Conservation (phyloP, 2,113 vertebrate genomes). For the Onychorhynchus coronatus region DNA sequence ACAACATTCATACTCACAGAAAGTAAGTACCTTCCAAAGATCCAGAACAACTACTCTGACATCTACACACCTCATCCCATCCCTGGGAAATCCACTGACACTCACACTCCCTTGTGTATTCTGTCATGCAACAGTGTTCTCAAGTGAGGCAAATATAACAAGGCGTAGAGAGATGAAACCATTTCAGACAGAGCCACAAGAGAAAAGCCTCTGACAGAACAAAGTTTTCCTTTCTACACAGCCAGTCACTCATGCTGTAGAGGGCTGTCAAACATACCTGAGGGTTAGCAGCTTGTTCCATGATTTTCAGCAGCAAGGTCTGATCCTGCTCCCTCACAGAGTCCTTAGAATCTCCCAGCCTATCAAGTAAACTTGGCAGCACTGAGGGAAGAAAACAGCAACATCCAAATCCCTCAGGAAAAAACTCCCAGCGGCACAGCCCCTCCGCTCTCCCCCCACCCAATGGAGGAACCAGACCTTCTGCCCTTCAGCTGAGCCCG, state of each 20-base stretch:
- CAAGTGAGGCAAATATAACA: neutral
- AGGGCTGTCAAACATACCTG: conserved; percentile 73
- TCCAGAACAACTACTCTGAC: neutral
- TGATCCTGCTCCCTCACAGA: conserved; percentile 96
- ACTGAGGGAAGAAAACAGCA: conserved; percentile 71
- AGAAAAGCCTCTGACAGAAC: neutral
- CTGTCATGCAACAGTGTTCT: neutral
- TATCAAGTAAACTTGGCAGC: conserved; percentile 94
- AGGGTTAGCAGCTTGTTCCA: conserved; percentile 91
- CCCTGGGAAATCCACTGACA: neutral
- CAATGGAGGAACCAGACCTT: fast-evolving
- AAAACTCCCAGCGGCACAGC: neutral
- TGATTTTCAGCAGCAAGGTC: conserved; percentile 92
- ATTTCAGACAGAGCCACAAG: neutral
- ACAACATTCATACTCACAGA: neutral
- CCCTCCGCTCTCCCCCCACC: neutral
- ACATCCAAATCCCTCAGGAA: neutral
- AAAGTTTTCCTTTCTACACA: neutral
- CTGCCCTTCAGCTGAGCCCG: neutral
- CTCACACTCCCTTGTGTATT: fast-evolving
- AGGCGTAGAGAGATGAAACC: fast-evolving
- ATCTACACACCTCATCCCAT: neutral
- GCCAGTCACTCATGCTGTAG: neutral
- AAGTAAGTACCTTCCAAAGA: neutral
- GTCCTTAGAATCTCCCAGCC: conserved; percentile 94